Base-by-base conservation (phyloP, 2,888 invertebrate genomes). In the Sarcophaga rosellei region DNA sequence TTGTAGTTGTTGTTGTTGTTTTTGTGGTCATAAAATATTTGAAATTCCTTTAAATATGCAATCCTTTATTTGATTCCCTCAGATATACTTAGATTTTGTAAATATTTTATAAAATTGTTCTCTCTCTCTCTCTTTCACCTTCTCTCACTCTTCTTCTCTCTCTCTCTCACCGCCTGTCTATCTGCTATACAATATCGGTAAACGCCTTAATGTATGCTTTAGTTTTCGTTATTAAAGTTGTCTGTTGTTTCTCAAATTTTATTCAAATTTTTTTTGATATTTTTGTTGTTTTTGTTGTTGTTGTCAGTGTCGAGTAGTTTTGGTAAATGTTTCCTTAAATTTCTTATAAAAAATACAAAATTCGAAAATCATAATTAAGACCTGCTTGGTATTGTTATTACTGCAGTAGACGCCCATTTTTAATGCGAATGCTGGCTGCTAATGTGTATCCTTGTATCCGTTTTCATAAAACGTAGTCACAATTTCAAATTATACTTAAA, bases 171-270 rank as follows among this genome's bases (percentile, higher is more conserved):
- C 6, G 45, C 15, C 62, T 61, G n/a, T 44, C 20, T n/a, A 15
- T 62, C 35, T 47, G 25, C 63, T 12, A 20, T 62, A 44, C 47
- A 20, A 68, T 21, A 59, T 15, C 0, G 11, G 20, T 15, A 68
- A 45, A 69, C 21, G 74, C 78, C 78, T 79, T n/a, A 78, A 78
- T 59, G 21, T 83, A 78, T 53, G 78, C 83, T 57, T 63, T 63
- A 57, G 11, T 25, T 61, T 35, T 35, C 1, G 0, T 35, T 20
- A 66, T 17, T 20, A 11, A 44, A 44, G 44, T 15, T 65, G n/a
- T 61, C 21, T 6, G 21, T 61, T 61, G 20, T 10, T 61, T 61
- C 8, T 10, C 35, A 35, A 35, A 35, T 35, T 35, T 35, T 35
- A 1, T 25, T 25, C 0, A 0, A 35, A 25, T 35, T 35, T 35